Conservation (phyloP, 2,113 vertebrate genomes). For the Mixornis gularis region DNA sequence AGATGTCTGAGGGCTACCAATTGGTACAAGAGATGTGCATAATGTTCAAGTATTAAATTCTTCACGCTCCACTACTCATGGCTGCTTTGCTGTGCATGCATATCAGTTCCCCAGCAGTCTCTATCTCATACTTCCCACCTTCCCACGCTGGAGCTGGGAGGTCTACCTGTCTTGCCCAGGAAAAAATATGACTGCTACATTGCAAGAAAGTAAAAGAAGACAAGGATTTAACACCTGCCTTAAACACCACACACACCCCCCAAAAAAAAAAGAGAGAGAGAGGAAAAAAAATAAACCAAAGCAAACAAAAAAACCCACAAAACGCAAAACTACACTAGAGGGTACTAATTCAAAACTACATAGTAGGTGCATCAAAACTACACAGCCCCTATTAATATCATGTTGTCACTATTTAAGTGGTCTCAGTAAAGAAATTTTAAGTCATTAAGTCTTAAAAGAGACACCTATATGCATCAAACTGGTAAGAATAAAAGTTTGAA, state of each 20-base stretch:
- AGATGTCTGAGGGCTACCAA: neutral
- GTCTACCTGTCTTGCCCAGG: conserved; percentile 68
- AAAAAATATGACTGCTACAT: conserved; percentile 68
- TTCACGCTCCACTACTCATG: conserved; percentile 28
- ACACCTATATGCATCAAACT: neutral
- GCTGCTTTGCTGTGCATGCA: conserved; percentile 42
- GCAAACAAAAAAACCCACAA: neutral
- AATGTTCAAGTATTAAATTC: neutral
- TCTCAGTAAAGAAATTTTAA: neutral
- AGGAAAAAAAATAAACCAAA: neutral
- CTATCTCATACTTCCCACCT: conserved; percentile 78
- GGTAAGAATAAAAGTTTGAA: neutral
- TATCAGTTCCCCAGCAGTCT: conserved; percentile 78
- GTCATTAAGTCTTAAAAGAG: neutral
- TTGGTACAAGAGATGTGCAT: neutral
- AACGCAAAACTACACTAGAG: neutral
- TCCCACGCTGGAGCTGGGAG: conserved; percentile 73
- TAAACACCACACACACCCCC: too few species aligned
- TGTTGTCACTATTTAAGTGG: neutral
- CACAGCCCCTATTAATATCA: neutral
- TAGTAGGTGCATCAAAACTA: neutral
- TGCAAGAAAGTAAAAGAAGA: neutral
- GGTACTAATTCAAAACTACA: neutral
- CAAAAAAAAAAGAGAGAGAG: neutral
- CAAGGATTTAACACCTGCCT: neutral